Conservation (phyloP, 2,113 vertebrate species). For the Gobio gobio region DNA sequence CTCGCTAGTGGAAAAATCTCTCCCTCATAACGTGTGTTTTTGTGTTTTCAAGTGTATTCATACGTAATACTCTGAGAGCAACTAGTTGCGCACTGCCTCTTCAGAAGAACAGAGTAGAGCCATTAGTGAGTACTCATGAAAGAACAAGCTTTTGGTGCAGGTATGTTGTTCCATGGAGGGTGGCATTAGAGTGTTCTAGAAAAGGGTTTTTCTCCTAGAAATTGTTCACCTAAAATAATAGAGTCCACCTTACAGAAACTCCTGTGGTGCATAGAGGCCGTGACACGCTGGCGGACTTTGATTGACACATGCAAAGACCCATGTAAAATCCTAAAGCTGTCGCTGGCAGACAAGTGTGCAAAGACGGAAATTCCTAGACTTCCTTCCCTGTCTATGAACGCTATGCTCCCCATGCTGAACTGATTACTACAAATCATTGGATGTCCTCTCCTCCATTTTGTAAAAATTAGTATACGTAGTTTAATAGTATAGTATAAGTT, state of each 20-base stretch:
- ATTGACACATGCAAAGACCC: conserved; percentile 33
- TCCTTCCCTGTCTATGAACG: conserved; percentile 4
- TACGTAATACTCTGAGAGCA: background rate
- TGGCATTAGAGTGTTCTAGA: background rate
- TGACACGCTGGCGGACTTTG: conserved; percentile 45
- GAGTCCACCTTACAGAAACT: background rate
- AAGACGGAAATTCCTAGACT: conserved; percentile 42
- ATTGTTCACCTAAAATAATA: conserved; percentile 16
- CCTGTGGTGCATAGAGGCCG: background rate
- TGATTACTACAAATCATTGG: background rate
- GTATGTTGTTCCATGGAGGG: background rate
- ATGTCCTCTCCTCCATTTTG: background rate
- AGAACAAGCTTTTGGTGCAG: conserved; percentile 1
- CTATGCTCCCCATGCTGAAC: conserved; percentile 43
- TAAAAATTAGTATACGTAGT: background rate
- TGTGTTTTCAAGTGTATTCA: background rate
- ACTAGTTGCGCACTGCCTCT: background rate
- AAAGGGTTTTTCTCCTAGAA: background rate
- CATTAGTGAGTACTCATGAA: conserved; percentile 2
- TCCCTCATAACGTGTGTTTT: background rate
- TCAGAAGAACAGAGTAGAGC: background rate
- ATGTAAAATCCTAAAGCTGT: conserved; percentile 21
- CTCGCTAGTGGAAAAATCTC: background rate
- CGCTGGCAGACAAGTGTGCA: conserved; percentile 26
- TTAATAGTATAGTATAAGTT: too few species aligned